Conservation (phyloP, 2,113 vertebrate species). For the Leucopsar rothschildi region DNA sequence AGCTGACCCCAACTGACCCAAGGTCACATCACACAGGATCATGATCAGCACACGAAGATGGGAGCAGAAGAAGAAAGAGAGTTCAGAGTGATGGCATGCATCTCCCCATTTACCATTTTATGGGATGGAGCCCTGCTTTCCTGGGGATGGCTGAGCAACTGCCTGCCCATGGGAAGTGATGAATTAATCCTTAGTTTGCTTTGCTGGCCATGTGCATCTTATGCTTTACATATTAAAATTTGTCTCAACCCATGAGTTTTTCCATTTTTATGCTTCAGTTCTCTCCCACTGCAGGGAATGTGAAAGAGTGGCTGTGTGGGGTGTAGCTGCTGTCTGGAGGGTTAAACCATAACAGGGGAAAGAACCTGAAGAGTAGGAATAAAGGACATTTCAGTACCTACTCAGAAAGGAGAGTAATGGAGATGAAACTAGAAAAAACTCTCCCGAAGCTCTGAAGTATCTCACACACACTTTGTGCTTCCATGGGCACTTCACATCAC, state of each 20-base stretch:
- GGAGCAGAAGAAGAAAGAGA: not conserved
- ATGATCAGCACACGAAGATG: not conserved
- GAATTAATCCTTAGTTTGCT: not conserved
- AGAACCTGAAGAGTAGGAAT: not conserved
- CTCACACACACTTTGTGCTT: not conserved
- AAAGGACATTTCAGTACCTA: not conserved
- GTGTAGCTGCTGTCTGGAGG: not conserved
- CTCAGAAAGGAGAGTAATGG: not conserved
- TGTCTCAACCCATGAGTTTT: not conserved
- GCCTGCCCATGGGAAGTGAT: not conserved
- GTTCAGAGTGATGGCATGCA: not conserved
- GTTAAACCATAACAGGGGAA: not conserved
- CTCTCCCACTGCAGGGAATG: not conserved
- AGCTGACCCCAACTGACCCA: not conserved
- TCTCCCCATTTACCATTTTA: not conserved
- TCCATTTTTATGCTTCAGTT: not conserved
- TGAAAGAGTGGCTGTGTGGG: not conserved
- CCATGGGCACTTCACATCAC: rapidly evolving
- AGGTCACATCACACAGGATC: not conserved
- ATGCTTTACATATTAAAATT: not conserved
- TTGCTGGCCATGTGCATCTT: not conserved
- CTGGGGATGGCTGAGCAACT: not conserved
- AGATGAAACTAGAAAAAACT: not conserved
- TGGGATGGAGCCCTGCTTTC: not conserved
- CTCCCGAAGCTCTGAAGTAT: not conserved